Percentiles rank a stretch among this genome's conserved stretches.
Conservation (phyloP, 2,797 vertebrate genomes). For the Helarctos malayanus region DNA sequence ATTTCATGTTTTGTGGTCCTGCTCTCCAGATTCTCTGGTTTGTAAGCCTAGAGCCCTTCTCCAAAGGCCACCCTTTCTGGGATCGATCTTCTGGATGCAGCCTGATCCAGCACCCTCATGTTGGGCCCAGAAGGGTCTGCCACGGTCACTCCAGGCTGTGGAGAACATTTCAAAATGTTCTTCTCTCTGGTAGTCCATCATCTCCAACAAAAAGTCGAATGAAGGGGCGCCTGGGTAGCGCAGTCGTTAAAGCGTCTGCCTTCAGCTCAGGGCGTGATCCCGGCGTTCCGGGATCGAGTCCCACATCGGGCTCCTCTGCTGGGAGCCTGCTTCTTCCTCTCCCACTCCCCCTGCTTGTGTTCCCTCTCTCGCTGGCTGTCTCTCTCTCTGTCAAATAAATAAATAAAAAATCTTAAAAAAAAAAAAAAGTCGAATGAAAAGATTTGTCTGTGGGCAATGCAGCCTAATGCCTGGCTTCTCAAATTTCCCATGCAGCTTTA, state of each 20-base stretch:
- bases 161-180: neutral
- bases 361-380: no score
- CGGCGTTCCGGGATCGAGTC: no score
- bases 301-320: no score
- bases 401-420: no score
- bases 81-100: neutral
- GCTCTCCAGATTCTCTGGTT: neutral
- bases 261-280: no score
- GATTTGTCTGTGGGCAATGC: neutral
- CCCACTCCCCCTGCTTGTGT: no score
- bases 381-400: no score
- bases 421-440: neutral
- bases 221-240: no score
- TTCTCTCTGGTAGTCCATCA: neutral
- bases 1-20: neutral
- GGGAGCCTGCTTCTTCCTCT: no score
- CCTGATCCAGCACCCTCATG: neutral
- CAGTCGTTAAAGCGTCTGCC: no score
- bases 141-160: fast-evolving
- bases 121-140: neutral
- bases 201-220: neutral
- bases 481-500: constrained; percentile 10
- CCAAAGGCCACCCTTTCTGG: neutral
- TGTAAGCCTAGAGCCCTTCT: neutral
- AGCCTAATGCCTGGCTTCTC: neutral